Percentiles rank a stretch among this genome's conserved stretches.
Conservation (phyloP, 2,888 invertebrate genomes). For the Zootermopsis nevadensis region DNA sequence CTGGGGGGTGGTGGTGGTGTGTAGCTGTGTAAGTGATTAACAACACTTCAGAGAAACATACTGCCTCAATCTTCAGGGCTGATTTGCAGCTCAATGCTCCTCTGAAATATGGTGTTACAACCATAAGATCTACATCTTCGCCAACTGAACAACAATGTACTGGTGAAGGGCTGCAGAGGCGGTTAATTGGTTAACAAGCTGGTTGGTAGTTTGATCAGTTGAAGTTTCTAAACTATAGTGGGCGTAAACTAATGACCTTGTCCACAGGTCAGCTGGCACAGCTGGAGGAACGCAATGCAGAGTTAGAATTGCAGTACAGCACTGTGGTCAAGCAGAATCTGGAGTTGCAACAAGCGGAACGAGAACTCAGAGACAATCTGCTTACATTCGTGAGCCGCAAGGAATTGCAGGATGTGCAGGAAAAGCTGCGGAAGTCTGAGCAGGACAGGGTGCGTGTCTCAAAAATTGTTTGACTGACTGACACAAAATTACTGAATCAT, state of each 20-base stretch:
- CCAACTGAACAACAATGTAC: no score
- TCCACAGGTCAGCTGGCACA: slow-evolving; percentile 64
- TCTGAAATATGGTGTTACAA: no score
- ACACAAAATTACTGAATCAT: no score
- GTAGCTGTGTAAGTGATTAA: no score
- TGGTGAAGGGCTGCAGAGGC: no score
- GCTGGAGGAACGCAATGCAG: slow-evolving; percentile 66
- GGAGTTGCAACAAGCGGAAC: slow-evolving; percentile 63
- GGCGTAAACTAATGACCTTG: background rate
- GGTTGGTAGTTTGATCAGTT: background rate
- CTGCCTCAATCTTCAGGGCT: no score
- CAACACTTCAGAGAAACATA: no score
- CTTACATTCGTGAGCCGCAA: slow-evolving; percentile 62
- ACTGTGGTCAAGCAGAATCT: slow-evolving; percentile 63
- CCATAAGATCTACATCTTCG: no score
- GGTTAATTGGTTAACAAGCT: no score
- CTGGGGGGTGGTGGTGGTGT: no score
- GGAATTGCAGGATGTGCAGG: slow-evolving; percentile 62
- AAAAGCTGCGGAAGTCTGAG: slow-evolving; percentile 60
- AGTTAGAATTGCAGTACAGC: slow-evolving; percentile 64
- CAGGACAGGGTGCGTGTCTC: background rate
- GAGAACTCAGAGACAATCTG: slow-evolving; percentile 61
- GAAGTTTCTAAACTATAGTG: background rate
- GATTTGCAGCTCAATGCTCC: no score
- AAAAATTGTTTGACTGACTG: no score